phyloP scores from a whole-genome alignment of 2,797 vertebrate genomes.

The Chloroceryle inda region DNA sequence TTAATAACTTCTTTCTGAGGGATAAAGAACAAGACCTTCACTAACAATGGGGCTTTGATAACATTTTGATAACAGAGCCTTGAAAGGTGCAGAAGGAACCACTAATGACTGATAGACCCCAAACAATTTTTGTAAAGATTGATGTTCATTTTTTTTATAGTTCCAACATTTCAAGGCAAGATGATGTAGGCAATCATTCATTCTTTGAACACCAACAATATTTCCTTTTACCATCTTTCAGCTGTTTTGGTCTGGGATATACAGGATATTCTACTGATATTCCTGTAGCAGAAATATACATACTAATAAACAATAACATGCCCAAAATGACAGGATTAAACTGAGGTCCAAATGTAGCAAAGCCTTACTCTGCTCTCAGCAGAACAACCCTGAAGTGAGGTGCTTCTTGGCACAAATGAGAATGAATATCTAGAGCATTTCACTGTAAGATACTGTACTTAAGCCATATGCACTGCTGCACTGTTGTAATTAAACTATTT shows the following conservation, averaged over 20 bases:
- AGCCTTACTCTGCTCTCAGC: not conserved
- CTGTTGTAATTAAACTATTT: not conserved
- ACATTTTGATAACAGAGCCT: not conserved
- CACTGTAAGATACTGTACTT: not conserved
- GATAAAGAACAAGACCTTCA: not conserved
- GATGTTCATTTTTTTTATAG: not conserved
- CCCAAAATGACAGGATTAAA: not conserved
- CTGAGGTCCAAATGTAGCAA: not conserved
- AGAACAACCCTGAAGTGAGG: not conserved
- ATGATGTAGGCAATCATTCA: not conserved
- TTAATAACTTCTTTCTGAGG: not conserved
- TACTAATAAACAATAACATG: not conserved
- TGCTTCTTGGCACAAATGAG: not conserved
- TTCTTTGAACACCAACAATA: not conserved
- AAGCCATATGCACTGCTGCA: not conserved
- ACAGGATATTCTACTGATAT: not conserved
- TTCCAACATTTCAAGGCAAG: not conserved
- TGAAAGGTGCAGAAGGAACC: not conserved
- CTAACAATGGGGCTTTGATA: not conserved
- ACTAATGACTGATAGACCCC: not conserved
- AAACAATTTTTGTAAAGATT: not conserved
- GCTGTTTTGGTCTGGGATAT: not conserved
- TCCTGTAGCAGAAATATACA: slow-evolving; percentile 9
- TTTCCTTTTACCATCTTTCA: not conserved
- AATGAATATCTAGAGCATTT: not conserved